Evolutionary conservation across 2,113 vertebrate genomes (phyloP).

Genomic region (Erinaceus europaeus): DNA sequence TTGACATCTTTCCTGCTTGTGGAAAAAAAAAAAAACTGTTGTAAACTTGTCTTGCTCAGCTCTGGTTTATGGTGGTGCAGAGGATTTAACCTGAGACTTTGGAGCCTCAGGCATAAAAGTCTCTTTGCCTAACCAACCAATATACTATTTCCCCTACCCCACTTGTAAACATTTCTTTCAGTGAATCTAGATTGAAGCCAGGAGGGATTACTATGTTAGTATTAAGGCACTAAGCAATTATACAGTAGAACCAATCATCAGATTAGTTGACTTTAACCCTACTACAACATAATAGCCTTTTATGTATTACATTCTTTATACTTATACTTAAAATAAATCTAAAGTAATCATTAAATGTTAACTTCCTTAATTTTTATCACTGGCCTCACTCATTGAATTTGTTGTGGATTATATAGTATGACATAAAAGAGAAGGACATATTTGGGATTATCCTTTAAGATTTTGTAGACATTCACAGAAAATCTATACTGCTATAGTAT

Average conservation of each 20-base stretch:
- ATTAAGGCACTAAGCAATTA: slow-evolving; percentile 18
- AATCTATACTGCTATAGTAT: neutral
- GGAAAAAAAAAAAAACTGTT: no score
- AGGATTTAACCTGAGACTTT: no score
- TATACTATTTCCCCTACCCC: no score
- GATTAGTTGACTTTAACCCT: neutral
- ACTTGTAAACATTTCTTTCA: slow-evolving; percentile 20
- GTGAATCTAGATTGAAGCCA: neutral
- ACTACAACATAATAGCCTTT: neutral
- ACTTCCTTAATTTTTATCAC: neutral
- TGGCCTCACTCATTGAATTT: slow-evolving; percentile 21
- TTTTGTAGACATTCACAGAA: slow-evolving; percentile 26
- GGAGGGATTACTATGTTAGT: neutral
- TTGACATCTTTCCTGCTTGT: no score
- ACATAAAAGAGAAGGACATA: slow-evolving; percentile 7
- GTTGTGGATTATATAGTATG: neutral
- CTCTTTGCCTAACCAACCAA: no score
- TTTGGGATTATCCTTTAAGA: neutral
- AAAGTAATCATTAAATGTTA: neutral
- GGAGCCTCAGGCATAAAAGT: no score
- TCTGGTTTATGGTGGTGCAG: no score
- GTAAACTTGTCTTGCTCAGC: no score
- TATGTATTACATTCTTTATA: slow-evolving; percentile 12
- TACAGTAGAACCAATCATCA: neutral
- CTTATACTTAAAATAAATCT: neutral